Evolutionary conservation across 2,888 invertebrate genomes (phyloP).

Genomic region (Osmoderma eremita): DNA sequence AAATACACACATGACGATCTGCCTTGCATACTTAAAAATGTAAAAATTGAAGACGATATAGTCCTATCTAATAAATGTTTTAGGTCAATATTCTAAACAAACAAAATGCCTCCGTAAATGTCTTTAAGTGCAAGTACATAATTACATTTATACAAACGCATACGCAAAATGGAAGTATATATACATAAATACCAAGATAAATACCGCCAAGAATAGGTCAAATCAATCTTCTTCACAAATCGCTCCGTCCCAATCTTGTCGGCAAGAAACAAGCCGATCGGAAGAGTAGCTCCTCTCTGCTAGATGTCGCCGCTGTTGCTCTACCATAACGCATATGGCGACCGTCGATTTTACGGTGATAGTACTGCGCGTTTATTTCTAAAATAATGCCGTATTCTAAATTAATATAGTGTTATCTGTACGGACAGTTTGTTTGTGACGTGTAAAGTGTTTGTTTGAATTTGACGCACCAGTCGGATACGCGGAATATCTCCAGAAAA

Average conservation of each 20-base stretch:
- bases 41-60: too few species aligned
- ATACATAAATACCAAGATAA: too few species aligned
- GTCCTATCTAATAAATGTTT: too few species aligned
- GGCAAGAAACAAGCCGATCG: background rate
- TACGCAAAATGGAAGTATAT: constrained; percentile 2
- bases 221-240: constrained; percentile 24
- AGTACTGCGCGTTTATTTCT: constrained; percentile 24
- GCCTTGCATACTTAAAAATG: too few species aligned
- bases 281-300: constrained; percentile 18
- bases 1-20: too few species aligned
- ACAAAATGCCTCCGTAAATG: background rate
- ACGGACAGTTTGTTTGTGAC: constrained; percentile 22
- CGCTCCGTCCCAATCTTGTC: constrained; percentile 8
- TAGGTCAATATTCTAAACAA: background rate
- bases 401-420: constrained; percentile 29
- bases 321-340: constrained; percentile 38
- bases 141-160: background rate
- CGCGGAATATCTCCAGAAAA: constrained; percentile 29
- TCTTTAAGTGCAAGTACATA: background rate
- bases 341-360: constrained; percentile 3
- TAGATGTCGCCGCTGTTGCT: constrained; percentile 31
- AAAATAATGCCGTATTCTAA: constrained; percentile 35
- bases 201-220: constrained; percentile 24
- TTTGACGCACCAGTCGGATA: constrained; percentile 17
- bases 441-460: constrained; percentile 25